These are phyloP conservation scores for Cyrtonyx montezumae DNA, from an alignment of 2,113 vertebrate genomes.

Conservation along the genomic window DNA sequence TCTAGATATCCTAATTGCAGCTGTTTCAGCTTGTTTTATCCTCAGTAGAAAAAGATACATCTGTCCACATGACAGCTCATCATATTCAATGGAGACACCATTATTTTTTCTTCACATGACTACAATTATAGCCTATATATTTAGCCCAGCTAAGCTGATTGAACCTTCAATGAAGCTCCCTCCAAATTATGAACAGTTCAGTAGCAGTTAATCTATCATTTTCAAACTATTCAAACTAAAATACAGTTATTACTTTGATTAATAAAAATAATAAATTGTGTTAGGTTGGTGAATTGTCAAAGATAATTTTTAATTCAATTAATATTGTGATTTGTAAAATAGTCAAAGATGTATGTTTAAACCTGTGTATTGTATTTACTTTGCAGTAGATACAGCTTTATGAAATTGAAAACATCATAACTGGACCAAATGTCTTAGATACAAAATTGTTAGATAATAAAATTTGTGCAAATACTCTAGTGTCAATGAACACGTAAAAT, in stretches of 20 bases:
- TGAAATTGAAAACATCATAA: not conserved
- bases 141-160: not conserved
- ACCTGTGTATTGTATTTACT: not conserved
- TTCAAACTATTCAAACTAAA: not conserved
- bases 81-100: not conserved
- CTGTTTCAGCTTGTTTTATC: not conserved
- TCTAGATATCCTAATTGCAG: not conserved
- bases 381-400: not conserved
- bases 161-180: not conserved
- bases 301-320: not conserved
- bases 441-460: not conserved
- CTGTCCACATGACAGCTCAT: not conserved
- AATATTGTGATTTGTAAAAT: not conserved
- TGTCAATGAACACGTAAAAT: not conserved
- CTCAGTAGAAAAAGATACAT: not conserved
- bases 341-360: not conserved
- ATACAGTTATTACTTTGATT: not conserved
- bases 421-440: not conserved
- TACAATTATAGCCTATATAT: not conserved
- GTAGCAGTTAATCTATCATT: not conserved
- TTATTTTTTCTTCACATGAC: rapidly evolving
- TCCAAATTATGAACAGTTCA: not conserved
- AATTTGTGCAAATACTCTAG: not conserved
- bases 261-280: not conserved
- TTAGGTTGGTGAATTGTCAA: not conserved